These are phyloP conservation scores for Cephus pulcher DNA, from an alignment of 2,888 invertebrate genomes.

Conservation along the genomic window DNA sequence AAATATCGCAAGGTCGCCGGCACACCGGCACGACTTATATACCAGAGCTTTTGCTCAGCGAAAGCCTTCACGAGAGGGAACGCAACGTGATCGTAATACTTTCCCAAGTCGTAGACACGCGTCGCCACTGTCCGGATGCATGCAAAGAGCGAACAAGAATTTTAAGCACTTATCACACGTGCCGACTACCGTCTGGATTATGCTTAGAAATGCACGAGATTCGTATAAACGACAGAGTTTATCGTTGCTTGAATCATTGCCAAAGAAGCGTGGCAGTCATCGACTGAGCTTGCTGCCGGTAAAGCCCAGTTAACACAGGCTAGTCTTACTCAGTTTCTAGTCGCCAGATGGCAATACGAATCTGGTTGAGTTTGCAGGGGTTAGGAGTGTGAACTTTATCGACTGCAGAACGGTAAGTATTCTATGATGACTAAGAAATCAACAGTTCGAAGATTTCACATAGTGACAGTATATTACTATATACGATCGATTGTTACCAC, in stretches of 20 bases:
- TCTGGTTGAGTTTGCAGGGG: background rate
- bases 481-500: too few relatives aligned
- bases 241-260: background rate
- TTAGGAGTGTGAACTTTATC: background rate
- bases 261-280: background rate
- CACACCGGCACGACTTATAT: conserved; percentile 36
- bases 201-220: background rate
- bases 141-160: background rate
- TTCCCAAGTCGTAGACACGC: background rate
- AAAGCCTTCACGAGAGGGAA: background rate
- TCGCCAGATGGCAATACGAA: conserved; percentile 20
- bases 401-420: background rate
- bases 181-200: background rate
- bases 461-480: background rate
- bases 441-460: background rate
- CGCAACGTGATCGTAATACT: background rate
- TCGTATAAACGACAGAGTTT: background rate
- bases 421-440: background rate
- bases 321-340: background rate
- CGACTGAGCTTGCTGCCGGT: background rate
- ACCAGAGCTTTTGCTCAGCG: background rate
- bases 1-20: conserved; percentile 65
- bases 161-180: background rate
- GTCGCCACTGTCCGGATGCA: background rate
- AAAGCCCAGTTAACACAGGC: background rate